A percentile compares a stretch with the other conserved stretches of the same genome.
Conservation (phyloP, 2,113 vertebrate genomes). For the Miniopterus natalensis region DNA sequence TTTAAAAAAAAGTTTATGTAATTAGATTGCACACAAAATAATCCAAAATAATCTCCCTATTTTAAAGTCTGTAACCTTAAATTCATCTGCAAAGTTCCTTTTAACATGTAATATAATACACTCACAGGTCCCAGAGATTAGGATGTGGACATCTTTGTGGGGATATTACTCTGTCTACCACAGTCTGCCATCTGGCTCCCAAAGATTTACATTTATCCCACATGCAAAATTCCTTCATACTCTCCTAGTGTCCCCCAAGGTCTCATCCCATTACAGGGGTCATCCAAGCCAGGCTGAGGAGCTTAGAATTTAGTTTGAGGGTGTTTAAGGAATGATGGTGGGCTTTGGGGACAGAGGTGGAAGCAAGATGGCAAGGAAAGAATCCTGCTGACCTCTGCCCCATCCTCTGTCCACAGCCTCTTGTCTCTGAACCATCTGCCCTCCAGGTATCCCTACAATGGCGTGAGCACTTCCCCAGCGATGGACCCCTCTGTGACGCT, state of each 20-base stretch:
- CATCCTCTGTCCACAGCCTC: not conserved
- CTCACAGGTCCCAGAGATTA: conserved; percentile 16
- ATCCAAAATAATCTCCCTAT: not conserved
- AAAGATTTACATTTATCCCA: conserved; percentile 35
- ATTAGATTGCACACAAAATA: conserved; percentile 35
- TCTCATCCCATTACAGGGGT: not conserved
- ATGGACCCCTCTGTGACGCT: conserved; percentile 96
- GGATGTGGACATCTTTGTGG: conserved; percentile 16
- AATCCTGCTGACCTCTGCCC: not conserved
- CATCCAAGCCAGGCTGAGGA: not conserved
- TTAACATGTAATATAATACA: conserved; percentile 7
- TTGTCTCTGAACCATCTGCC: conserved; percentile 33
- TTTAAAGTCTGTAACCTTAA: conserved; percentile 18
- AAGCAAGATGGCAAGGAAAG: conserved; percentile 43
- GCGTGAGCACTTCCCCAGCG: conserved; percentile 78
- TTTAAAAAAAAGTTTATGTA: not conserved
- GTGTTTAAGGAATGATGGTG: conserved; percentile 9
- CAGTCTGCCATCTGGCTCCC: not conserved
- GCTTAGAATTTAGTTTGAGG: not conserved
- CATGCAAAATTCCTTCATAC: not conserved
- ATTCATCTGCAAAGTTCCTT: conserved; percentile 56
- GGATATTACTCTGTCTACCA: not conserved
- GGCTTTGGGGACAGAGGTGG: not conserved
- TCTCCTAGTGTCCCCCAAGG: not conserved
- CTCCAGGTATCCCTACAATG: conserved; percentile 76